These are phyloP conservation scores for Chrysodeixis includens DNA, from an alignment of 2,888 invertebrate genomes.

Conservation along the genomic window DNA sequence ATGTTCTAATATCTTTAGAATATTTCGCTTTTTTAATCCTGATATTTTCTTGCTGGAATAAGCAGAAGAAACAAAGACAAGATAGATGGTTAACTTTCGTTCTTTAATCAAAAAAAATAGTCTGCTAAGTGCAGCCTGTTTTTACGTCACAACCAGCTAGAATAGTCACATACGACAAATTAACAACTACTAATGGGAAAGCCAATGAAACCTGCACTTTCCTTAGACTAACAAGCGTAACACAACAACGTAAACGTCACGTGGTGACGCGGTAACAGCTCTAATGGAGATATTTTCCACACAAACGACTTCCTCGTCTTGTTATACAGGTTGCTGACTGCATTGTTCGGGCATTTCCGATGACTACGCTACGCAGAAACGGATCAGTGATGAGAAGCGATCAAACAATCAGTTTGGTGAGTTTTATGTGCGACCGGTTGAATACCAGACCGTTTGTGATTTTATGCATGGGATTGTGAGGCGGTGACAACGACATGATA, in stretches of 20 bases:
- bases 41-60: too few relatives aligned
- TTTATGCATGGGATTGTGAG: too few relatives aligned
- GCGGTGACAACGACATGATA: too few relatives aligned
- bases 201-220: not conserved
- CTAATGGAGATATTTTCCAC: slow-evolving; percentile 48
- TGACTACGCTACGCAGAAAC: slow-evolving; percentile 47
- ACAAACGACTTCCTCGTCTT: slow-evolving; percentile 46
- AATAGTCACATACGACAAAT: too few relatives aligned
- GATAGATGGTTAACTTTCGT: too few relatives aligned
- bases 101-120: too few relatives aligned
- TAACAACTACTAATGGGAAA: not conserved
- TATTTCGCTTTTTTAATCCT: too few relatives aligned
- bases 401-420: slow-evolving; percentile 20
- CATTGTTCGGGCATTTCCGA: slow-evolving; percentile 53
- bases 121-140: too few relatives aligned
- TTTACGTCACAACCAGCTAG: too few relatives aligned
- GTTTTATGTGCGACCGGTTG: slow-evolving; percentile 9
- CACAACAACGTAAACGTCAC: slow-evolving; percentile 19
- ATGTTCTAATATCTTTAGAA: too few relatives aligned
- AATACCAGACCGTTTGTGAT: not conserved
- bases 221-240: slow-evolving; percentile 3
- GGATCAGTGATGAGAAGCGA: slow-evolving; percentile 36
- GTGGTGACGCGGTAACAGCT: slow-evolving; percentile 22
- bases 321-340: slow-evolving; percentile 27
- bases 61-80: too few relatives aligned